A percentile compares a stretch with the other conserved stretches of the same genome.
Evolutionary conservation across 2,113 vertebrate genomes (phyloP).

Genomic region (Naja naja): DNA sequence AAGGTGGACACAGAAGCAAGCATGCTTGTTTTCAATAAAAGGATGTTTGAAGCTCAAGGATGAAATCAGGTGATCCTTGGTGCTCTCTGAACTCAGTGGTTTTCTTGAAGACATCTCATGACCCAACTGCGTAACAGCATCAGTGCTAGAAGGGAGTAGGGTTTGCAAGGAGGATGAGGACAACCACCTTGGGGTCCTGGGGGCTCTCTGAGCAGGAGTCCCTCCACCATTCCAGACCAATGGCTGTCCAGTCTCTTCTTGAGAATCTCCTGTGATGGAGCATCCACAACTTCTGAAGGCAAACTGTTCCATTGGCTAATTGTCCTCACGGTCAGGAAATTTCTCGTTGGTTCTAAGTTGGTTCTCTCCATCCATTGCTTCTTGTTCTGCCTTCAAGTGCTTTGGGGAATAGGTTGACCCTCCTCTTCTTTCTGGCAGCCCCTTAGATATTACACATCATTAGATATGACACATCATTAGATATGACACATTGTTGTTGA

Average conservation of each 20-base stretch:
- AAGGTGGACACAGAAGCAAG: background rate
- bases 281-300: background rate
- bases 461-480: background rate
- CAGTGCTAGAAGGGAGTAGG: too few relatives aligned
- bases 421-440: background rate
- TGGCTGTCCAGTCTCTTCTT: background rate
- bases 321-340: background rate
- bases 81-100: too few relatives aligned
- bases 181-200: too few relatives aligned
- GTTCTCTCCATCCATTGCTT: background rate
- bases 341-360: background rate
- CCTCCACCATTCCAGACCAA: background rate
- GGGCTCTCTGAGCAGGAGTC: too few relatives aligned
- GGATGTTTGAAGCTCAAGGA: too few relatives aligned
- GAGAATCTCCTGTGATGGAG: background rate
- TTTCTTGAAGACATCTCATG: too few relatives aligned
- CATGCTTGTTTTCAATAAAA: too few relatives aligned
- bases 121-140: too few relatives aligned
- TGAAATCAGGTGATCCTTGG: too few relatives aligned
- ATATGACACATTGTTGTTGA: too few relatives aligned
- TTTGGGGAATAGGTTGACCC: background rate
- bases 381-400: background rate
- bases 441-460: background rate
- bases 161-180: too few relatives aligned
- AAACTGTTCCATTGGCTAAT: background rate